phyloP scores from a whole-genome alignment of 2,113 vertebrate genomes.

The Halcyon senegalensis region DNA sequence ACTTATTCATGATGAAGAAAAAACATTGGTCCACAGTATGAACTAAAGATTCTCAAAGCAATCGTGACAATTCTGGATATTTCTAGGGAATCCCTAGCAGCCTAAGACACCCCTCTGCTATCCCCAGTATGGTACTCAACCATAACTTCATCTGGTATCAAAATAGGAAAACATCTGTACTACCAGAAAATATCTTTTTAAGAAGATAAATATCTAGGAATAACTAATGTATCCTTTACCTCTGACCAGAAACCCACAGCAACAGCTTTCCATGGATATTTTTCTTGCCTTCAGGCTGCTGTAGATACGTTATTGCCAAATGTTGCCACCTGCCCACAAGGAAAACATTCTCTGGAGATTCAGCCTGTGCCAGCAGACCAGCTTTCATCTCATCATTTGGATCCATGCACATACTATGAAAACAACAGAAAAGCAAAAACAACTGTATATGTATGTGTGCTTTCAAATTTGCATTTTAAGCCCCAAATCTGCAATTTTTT shows the following conservation, averaged over 20 bases:
- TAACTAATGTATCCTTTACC: slow-evolving; percentile 72
- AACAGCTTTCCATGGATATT: slow-evolving; percentile 84
- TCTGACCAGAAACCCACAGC: slow-evolving; percentile 92
- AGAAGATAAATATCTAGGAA: neutral
- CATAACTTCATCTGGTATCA: neutral
- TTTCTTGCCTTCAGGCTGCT: slow-evolving; percentile 93
- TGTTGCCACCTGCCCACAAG: slow-evolving; percentile 88
- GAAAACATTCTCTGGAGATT: slow-evolving; percentile 85
- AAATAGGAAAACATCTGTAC: neutral
- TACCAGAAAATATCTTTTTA: neutral
- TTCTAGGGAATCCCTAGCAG: neutral
- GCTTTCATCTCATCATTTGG: slow-evolving; percentile 93
- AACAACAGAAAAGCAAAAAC: neutral
- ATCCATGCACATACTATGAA: slow-evolving; percentile 88
- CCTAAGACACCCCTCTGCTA: neutral
- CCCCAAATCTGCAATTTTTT: neutral
- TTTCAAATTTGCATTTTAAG: neutral
- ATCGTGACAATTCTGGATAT: neutral
- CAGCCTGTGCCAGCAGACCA: slow-evolving; percentile 88
- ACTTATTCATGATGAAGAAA: neutral
- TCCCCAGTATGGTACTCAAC: neutral
- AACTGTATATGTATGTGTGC: neutral
- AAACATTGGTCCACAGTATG: neutral
- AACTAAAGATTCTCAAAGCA: neutral
- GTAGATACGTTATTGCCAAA: slow-evolving; percentile 88